phyloP scores from a whole-genome alignment of 30 jellyfish, hydroid and myxozoan genomes.

The Hydractinia symbiolongicarpus region DNA sequence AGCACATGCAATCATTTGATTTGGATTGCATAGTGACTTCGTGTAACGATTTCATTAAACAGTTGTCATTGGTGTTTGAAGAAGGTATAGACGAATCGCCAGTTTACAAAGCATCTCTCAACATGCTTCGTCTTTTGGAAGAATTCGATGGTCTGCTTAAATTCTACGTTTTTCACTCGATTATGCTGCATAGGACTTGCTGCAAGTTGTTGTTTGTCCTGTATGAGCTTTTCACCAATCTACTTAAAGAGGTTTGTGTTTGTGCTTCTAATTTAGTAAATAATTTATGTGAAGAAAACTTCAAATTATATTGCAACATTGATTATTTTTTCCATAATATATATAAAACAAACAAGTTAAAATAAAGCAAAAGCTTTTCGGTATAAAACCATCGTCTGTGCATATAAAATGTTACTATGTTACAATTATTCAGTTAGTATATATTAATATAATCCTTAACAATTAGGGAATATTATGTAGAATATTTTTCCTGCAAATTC shows the following conservation, averaged over 20 bases:
- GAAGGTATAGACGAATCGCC: constrained; percentile 11
- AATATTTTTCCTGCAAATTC: too few relatives aligned
- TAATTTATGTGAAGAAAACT: too few relatives aligned
- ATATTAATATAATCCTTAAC: too few relatives aligned
- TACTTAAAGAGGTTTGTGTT: constrained; percentile 54
- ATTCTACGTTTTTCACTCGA: constrained; percentile 29
- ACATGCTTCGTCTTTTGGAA: constrained; percentile 35
- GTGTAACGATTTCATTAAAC: constrained; percentile 23
- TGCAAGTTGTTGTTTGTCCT: constrained; percentile 59
- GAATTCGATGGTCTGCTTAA: constrained; percentile 40
- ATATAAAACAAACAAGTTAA: too few relatives aligned
- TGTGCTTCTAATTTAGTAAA: neutral
- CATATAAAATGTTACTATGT: too few relatives aligned
- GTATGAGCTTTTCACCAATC: constrained; percentile 68
- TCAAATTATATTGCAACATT: too few relatives aligned
- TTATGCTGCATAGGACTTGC: constrained; percentile 62
- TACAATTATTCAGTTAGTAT: too few relatives aligned
- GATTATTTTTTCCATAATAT: too few relatives aligned
- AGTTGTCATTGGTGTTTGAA: constrained; percentile 18
- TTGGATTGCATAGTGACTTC: neutral
- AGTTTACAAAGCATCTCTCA: neutral
- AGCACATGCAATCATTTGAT: constrained; percentile 22
- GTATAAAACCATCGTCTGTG: too few relatives aligned
- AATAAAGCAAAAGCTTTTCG: too few relatives aligned
- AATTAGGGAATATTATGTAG: too few relatives aligned